phyloP scores from a whole-genome alignment of 30 jellyfish, hydroid and myxozoan genomes.

The Aurelia aurita complex sp. Pacific region DNA sequence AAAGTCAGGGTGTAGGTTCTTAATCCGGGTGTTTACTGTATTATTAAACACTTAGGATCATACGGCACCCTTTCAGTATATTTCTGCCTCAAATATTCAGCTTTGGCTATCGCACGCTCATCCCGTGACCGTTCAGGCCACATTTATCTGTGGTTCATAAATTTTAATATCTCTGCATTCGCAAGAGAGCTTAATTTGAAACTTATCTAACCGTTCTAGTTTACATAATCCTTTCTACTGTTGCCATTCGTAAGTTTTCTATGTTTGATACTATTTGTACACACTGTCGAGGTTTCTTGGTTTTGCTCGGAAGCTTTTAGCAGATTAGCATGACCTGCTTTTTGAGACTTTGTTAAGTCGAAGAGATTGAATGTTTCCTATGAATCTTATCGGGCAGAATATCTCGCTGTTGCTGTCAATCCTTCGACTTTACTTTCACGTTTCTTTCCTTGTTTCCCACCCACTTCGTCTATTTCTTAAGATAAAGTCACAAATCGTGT shows the following conservation, averaged over 20 bases:
- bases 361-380: slow-evolving; percentile 12
- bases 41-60: too few relatives aligned
- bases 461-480: background rate
- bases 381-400: slow-evolving; percentile 26
- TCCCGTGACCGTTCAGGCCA: too few relatives aligned
- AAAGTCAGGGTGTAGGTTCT: too few relatives aligned
- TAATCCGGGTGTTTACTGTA: too few relatives aligned
- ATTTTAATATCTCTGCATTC: slow-evolving; percentile 4
- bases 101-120: too few relatives aligned
- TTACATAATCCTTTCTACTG: background rate
- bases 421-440: slow-evolving; percentile 48
- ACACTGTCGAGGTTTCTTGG: slow-evolving; percentile 32
- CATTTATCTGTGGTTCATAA: background rate
- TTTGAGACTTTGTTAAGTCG: slow-evolving; percentile 23
- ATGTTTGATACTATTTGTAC: background rate
- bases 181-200: background rate
- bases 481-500: slow-evolving; percentile 32
- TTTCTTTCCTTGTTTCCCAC: slow-evolving; percentile 34
- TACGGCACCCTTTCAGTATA: too few relatives aligned
- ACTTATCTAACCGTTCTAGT: background rate
- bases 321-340: slow-evolving; percentile 18
- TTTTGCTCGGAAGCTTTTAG: slow-evolving; percentile 51
- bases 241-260: slow-evolving; percentile 8
- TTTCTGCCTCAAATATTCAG: too few relatives aligned
- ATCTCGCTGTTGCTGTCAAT: slow-evolving; percentile 46